Evolutionary conservation across 1,140 invertebrate genomes (phyloP).

Genomic region (Zaprionus lachaisei): DNA sequence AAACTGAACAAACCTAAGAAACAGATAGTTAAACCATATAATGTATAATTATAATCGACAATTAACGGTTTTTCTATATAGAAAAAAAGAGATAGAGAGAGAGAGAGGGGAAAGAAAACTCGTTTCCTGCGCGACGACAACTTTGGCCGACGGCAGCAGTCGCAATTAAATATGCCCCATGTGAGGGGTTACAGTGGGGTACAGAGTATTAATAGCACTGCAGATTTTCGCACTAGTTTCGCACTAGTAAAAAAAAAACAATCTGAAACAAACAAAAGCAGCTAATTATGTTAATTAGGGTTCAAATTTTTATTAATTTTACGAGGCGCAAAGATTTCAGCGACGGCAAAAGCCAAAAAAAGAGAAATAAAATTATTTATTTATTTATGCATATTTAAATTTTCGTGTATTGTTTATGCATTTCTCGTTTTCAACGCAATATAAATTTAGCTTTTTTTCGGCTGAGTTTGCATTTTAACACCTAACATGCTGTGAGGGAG

Average conservation of each 20-base stretch:
- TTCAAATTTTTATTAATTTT: conserved; percentile 78
- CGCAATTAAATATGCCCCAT: conserved; percentile 53
- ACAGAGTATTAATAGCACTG: not conserved
- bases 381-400: conserved; percentile 49
- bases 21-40: conserved; percentile 15
- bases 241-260: conserved; percentile 4
- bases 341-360: conserved; percentile 53
- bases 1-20: conserved; percentile 4
- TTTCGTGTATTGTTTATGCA: conserved; percentile 46
- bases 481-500: conserved; percentile 24
- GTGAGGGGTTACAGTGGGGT: not conserved
- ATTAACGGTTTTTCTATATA: conserved; percentile 47
- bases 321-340: conserved; percentile 72
- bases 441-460: conserved; percentile 29
- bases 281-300: conserved; percentile 76
- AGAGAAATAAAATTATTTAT: conserved; percentile 43
- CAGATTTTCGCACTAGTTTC: conserved; percentile 13
- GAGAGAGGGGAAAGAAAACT: conserved; percentile 32
- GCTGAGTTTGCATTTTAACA: conserved; percentile 75
- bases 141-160: conserved; percentile 56
- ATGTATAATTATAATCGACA: conserved; percentile 58
- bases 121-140: conserved; percentile 41
- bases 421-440: conserved; percentile 34
- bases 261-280: conserved; percentile 54
- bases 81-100: conserved; percentile 1